These are phyloP conservation scores for Ernsta delagoae DNA, from an alignment of 2,888 invertebrate genomes.

Conservation along the genomic window DNA sequence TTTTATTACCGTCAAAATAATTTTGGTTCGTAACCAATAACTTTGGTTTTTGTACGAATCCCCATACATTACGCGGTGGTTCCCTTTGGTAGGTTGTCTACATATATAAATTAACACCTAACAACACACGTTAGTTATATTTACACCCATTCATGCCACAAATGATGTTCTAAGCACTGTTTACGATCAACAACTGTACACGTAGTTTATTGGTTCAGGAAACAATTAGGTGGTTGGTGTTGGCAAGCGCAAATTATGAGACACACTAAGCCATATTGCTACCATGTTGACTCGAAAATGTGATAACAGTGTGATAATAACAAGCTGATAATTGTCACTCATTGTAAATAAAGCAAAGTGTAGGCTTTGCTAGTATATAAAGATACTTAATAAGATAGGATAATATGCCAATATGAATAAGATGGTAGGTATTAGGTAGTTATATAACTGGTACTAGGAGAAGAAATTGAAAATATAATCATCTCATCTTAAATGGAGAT, in stretches of 20 bases:
- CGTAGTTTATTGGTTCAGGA: constrained; percentile 61
- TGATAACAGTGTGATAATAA: too few relatives aligned
- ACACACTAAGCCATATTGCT: constrained; percentile 49
- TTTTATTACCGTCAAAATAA: not conserved
- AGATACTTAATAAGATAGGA: too few relatives aligned
- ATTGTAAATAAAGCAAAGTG: too few relatives aligned
- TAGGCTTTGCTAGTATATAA: too few relatives aligned
- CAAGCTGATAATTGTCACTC: too few relatives aligned
- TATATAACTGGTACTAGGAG: too few relatives aligned
- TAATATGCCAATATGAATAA: too few relatives aligned
- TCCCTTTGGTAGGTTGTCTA: not conserved
- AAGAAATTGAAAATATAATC: too few relatives aligned
- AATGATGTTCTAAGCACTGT: constrained; percentile 44
- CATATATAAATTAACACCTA: constrained; percentile 26
- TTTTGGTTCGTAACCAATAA: not conserved
- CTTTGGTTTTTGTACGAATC: not conserved
- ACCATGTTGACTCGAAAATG: constrained; percentile 50
- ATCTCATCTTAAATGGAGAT: too few relatives aligned
- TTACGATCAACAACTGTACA: constrained; percentile 69
- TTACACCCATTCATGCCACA: constrained; percentile 38
- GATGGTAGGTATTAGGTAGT: too few relatives aligned
- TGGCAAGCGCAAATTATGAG: constrained; percentile 53
- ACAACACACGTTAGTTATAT: constrained; percentile 12
- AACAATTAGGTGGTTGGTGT: constrained; percentile 51
- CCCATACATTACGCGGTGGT: not conserved